Evolutionary conservation across 2,113 vertebrate genomes (phyloP).

Genomic region (Platichthys stellatus): DNA sequence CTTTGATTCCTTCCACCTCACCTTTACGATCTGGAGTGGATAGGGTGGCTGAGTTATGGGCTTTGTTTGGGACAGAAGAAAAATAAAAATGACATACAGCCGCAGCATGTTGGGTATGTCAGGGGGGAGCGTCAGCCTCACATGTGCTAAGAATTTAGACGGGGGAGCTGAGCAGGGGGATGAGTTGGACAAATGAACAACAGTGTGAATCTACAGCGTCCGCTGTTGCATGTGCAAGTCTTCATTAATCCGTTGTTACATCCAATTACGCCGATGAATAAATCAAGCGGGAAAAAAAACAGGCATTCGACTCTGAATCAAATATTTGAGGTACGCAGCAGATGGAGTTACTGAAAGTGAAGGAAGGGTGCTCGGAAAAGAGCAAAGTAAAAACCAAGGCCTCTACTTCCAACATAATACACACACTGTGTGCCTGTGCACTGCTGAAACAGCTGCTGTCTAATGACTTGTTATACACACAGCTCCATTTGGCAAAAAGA

Average conservation of each 20-base stretch:
- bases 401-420: slow-evolving; percentile 40
- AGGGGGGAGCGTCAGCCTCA: slow-evolving; percentile 42
- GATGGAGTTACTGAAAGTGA: slow-evolving; percentile 4
- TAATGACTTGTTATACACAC: slow-evolving; percentile 59
- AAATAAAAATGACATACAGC: slow-evolving; percentile 71
- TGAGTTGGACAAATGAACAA: background rate
- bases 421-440: slow-evolving; percentile 43
- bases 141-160: slow-evolving; percentile 32
- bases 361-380: background rate
- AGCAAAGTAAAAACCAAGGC: slow-evolving; percentile 3
- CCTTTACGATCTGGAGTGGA: slow-evolving; percentile 52
- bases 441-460: slow-evolving; percentile 21
- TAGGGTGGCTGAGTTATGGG: slow-evolving; percentile 66
- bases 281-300: slow-evolving; percentile 27
- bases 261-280: slow-evolving; percentile 28
- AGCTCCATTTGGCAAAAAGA: slow-evolving; percentile 56
- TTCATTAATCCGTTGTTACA: slow-evolving; percentile 37
- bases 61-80: slow-evolving; percentile 71
- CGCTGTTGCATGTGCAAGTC: slow-evolving; percentile 23
- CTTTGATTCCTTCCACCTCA: slow-evolving; percentile 52
- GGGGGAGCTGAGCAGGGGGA: slow-evolving; percentile 5
- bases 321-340: slow-evolving; percentile 3
- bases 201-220: background rate
- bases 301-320: slow-evolving; percentile 6
- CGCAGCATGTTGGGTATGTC: slow-evolving; percentile 41